Conservation (phyloP, 1,140 invertebrate genomes). For the Papilio glaucus region DNA sequence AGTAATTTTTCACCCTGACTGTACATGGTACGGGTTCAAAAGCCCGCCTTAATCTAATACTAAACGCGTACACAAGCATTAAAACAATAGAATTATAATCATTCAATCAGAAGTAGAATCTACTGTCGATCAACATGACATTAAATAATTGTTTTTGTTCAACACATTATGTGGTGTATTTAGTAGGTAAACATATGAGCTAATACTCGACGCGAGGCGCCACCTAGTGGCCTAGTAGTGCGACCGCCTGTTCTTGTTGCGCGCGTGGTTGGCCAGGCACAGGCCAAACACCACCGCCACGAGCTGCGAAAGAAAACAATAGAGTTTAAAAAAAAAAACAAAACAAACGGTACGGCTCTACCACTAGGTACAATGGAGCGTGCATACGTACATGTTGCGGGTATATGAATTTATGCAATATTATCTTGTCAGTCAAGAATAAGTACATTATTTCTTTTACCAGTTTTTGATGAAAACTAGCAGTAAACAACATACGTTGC, state of each 20-base stretch:
- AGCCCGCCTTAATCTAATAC: slow-evolving; percentile 13
- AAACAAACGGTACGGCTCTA: no score
- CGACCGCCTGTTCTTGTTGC: slow-evolving; percentile 65
- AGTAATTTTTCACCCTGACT: not conserved
- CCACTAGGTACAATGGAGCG: no score
- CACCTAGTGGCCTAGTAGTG: slow-evolving; percentile 54
- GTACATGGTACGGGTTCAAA: not conserved
- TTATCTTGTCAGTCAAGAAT: no score
- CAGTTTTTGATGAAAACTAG: no score
- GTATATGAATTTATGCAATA: no score
- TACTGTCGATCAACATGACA: not conserved
- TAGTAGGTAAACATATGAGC: not conserved
- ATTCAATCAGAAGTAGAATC: not conserved
- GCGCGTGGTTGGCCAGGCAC: slow-evolving; percentile 71
- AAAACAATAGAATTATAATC: not conserved
- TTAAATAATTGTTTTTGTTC: not conserved
- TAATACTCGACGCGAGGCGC: slow-evolving; percentile 1
- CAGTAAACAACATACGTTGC: no score
- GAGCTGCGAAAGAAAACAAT: slow-evolving; percentile 58
- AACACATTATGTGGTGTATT: not conserved
- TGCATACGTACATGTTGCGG: no score
- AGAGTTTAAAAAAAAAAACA: no score
- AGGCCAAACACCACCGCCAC: slow-evolving; percentile 70
- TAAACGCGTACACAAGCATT: not conserved
- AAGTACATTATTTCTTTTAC: no score